phyloP scores from a whole-genome alignment of 1,140 invertebrate species.

The Procambarus clarkii region DNA sequence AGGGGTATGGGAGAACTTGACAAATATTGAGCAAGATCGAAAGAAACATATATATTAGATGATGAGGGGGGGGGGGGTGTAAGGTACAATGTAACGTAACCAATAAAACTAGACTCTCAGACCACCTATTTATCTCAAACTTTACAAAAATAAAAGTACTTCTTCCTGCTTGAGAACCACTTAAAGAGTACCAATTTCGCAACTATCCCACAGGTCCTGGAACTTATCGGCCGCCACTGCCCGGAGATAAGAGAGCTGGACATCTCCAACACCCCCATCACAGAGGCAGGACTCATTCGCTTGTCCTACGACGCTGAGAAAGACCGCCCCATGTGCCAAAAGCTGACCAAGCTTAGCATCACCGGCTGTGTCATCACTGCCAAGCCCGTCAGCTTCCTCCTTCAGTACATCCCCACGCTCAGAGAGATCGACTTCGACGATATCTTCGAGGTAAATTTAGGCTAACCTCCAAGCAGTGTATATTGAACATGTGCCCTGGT shows the following conservation, averaged over 20 bases:
- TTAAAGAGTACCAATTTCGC: background rate
- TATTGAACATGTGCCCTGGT: too few species aligned
- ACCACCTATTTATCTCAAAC: too few species aligned
- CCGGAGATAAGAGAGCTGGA: slow-evolving; percentile 48
- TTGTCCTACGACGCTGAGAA: slow-evolving; percentile 25
- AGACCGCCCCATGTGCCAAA: slow-evolving; percentile 19
- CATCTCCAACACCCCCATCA: slow-evolving; percentile 48
- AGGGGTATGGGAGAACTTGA: too few species aligned
- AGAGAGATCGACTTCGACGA: slow-evolving; percentile 45
- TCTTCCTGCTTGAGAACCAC: background rate
- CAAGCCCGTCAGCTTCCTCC: slow-evolving; percentile 23
- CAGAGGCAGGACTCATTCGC: slow-evolving; percentile 11
- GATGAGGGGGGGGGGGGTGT: too few species aligned
- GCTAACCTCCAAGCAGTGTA: too few species aligned
- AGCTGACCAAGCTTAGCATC: slow-evolving; percentile 4
- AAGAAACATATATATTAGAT: too few species aligned
- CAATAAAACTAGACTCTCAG: too few species aligned
- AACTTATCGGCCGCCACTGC: slow-evolving; percentile 29
- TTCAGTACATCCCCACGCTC: slow-evolving; percentile 46
- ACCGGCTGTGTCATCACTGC: slow-evolving; percentile 29
- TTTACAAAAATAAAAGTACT: too few species aligned
- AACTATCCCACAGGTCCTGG: slow-evolving; percentile 13
- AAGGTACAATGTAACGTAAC: too few species aligned
- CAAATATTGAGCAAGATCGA: too few species aligned
- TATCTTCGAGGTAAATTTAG: slow-evolving; percentile 38